phyloP scores from a whole-genome alignment of 2,113 vertebrate genomes.

The Pao palembangensis region DNA sequence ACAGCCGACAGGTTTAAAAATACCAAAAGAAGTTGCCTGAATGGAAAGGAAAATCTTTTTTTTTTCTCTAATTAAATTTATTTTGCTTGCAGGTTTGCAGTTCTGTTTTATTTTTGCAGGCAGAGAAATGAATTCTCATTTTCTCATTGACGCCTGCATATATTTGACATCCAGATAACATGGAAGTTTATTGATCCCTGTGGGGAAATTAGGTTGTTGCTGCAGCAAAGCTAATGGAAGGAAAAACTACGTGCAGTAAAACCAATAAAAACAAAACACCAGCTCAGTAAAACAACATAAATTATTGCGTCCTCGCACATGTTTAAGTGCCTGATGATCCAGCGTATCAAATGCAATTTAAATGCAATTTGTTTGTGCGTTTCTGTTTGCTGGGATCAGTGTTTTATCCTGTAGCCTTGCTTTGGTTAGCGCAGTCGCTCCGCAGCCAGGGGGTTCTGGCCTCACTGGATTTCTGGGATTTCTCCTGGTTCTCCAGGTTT shows the following conservation, averaged over 20 bases:
- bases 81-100: slow-evolving; percentile 17
- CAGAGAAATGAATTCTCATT: slow-evolving; percentile 21
- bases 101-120: slow-evolving; percentile 8
- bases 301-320: slow-evolving; percentile 17
- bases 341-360: not conserved
- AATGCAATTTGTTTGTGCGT: not conserved
- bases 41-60: slow-evolving; percentile 14
- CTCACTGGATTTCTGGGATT: too few relatives aligned
- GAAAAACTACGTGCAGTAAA: slow-evolving; percentile 29
- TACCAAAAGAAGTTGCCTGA: slow-evolving; percentile 20
- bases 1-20: slow-evolving; percentile 44
- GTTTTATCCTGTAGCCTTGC: too few relatives aligned
- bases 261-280: slow-evolving; percentile 37
- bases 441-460: too few relatives aligned
- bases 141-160: slow-evolving; percentile 13
- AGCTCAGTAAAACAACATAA: slow-evolving; percentile 24
- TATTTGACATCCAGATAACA: slow-evolving; percentile 21
- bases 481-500: too few relatives aligned
- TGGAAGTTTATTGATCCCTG: slow-evolving; percentile 33
- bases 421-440: too few relatives aligned
- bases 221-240: slow-evolving; percentile 19
- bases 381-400: too few relatives aligned
- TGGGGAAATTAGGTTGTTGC: slow-evolving; percentile 22
- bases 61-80: slow-evolving; percentile 10
- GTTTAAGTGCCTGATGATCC: slow-evolving; percentile 19